Base-by-base conservation (phyloP, 2,113 vertebrate species). In the Xerus inauris region DNA sequence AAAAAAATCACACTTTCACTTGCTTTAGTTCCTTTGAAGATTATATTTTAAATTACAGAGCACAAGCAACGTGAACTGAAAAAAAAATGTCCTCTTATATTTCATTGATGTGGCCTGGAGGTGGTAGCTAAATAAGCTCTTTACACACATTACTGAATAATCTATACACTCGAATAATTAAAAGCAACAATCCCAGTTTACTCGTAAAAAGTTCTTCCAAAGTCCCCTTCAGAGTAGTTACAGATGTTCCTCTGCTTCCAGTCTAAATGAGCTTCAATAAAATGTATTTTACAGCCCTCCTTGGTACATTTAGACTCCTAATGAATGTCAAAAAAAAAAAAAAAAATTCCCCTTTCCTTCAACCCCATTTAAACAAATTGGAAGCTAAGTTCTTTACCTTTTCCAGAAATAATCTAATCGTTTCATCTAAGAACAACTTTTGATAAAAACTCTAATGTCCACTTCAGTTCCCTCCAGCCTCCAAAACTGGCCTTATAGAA, bases 151-250 rank as follows among this genome's bases (percentile, higher is more conserved):
- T 97, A 69, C 22, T 93, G 97, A 97, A 92, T 97, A 95, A 96
- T 98, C 96, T 97, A 62, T 75, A 75, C 76, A 94, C 94, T 96
- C 71, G 0, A 57, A 95, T 98, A 97, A 98, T 98, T 97, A 97
- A 97, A 98, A 97, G 83, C 73, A 92, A 97, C 94, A 91, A 88
- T 97, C 96, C 96, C 54, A 38, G 67, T 89, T 97, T 97, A 93
- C 95, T 91, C 97, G 81, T 97, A 90, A 96, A 97, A 97, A 85
- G 59, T 92, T 97, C 96, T 95, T 98, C 96, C 92, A 84, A 89
- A 42, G 96, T 80, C 91, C 97, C 88, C 97, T 91, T 97, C 89
- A 94, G 97, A 94, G 96, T 81, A 97, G 86, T 98, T 98, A 94
- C 95, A 97, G 94, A 96, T 97, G 71, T 96, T 98, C 96, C 94